A percentile compares a stretch with the other conserved stretches of the same genome.
phyloP scores from a whole-genome alignment of 2,113 vertebrate genomes.

The Calonectris borealis region DNA sequence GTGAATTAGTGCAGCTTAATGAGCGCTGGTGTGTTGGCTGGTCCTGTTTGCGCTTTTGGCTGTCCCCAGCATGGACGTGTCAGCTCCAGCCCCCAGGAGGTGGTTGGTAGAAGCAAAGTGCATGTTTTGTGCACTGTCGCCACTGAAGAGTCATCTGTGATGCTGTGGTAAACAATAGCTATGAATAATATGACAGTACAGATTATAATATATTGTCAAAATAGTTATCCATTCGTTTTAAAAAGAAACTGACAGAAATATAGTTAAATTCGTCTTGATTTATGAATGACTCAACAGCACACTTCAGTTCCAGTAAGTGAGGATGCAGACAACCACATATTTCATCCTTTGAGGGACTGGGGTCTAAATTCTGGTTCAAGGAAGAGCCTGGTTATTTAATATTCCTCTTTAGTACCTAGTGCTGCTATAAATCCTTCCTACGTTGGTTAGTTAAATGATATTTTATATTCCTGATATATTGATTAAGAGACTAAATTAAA shows the following conservation, averaged over 20 bases:
- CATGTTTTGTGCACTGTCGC: neutral
- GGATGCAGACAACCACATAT: neutral
- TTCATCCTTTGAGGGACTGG: neutral
- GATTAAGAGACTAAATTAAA: conserved; percentile 29
- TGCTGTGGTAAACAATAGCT: neutral
- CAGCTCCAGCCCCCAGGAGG: neutral
- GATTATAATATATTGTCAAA: neutral
- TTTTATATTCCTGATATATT: conserved; percentile 6
- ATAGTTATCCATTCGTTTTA: neutral
- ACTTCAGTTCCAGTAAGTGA: neutral
- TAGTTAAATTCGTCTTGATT: neutral
- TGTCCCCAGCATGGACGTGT: neutral
- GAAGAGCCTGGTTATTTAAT: neutral
- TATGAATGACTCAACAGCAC: neutral
- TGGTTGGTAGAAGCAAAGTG: neutral
- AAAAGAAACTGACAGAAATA: neutral
- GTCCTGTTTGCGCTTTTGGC: neutral
- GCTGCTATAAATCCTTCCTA: neutral
- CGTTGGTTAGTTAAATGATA: neutral
- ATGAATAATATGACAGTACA: neutral
- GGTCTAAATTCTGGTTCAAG: neutral
- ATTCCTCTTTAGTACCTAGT: neutral
- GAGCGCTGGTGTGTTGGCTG: neutral
- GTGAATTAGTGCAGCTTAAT: neutral
- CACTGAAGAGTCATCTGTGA: neutral